These are phyloP conservation scores for Merops nubicus DNA, from an alignment of 2,113 vertebrate species.

Conservation along the genomic window DNA sequence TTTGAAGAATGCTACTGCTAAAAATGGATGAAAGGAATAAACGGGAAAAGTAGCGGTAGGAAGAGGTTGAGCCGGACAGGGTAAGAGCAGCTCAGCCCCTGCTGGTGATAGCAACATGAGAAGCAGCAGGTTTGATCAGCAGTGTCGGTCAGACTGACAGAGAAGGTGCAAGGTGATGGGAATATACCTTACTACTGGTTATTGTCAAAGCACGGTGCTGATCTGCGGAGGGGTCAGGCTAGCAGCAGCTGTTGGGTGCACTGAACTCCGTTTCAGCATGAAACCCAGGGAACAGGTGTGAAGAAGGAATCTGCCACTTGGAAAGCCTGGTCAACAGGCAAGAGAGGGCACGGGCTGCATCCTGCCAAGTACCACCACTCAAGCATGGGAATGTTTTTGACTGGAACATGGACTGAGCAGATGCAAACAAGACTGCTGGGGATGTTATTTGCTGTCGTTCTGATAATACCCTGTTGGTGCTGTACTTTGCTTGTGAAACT, in stretches of 20 bases:
- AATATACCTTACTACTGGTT: neutral
- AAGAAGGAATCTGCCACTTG: neutral
- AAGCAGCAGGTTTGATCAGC: neutral
- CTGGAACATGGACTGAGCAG: neutral
- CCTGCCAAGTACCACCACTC: neutral
- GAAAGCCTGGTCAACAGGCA: neutral
- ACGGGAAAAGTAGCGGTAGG: neutral
- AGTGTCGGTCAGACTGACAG: neutral
- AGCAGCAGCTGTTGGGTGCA: neutral
- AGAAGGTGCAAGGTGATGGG: neutral
- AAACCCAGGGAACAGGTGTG: neutral
- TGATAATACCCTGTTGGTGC: neutral
- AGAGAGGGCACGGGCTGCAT: neutral
- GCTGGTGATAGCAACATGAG: rapidly evolving
- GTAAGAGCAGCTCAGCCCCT: neutral
- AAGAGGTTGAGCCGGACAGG: neutral
- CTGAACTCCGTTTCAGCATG: neutral
- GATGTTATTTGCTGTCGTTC: neutral
- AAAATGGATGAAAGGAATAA: neutral
- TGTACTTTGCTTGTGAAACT: neutral
- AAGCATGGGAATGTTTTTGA: neutral
- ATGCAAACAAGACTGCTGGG: neutral
- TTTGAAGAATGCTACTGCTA: neutral
- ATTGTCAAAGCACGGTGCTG: neutral
- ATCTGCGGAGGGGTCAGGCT: neutral